Percentiles rank a stretch among this genome's conserved stretches.
Evolutionary conservation across 2,797 vertebrate genomes (phyloP).

Genomic region (Enteromius viviparus): DNA sequence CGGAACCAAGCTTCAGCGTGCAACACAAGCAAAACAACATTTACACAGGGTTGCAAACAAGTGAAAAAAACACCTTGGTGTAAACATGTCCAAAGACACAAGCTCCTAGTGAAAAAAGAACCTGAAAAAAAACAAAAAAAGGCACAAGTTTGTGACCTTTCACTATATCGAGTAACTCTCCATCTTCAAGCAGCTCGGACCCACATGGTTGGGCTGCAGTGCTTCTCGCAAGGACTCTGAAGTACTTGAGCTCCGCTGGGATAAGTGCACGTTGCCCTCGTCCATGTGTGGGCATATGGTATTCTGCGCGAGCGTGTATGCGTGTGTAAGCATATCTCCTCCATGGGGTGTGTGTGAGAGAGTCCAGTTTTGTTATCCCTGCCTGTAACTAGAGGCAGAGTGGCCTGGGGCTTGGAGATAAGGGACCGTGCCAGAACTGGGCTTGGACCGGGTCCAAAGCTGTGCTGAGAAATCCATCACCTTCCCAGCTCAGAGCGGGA

Average conservation of each 20-base stretch:
- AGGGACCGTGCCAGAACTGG: slow-evolving; percentile 63
- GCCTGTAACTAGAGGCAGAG: slow-evolving; percentile 69
- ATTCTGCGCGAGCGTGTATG: slow-evolving; percentile 40
- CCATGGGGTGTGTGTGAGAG: slow-evolving; percentile 59
- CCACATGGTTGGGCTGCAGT: slow-evolving; percentile 24
- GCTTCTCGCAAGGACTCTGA: slow-evolving; percentile 53
- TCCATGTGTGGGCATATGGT: slow-evolving; percentile 65
- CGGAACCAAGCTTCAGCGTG: slow-evolving; percentile 29
- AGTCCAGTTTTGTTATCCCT: slow-evolving; percentile 67
- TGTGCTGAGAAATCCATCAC: slow-evolving; percentile 72
- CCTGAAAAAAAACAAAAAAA: neutral
- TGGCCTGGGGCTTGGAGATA: slow-evolving; percentile 74
- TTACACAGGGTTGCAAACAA: slow-evolving; percentile 35
- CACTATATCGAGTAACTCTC: slow-evolving; percentile 22
- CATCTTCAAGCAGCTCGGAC: slow-evolving; percentile 34
- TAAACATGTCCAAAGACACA: slow-evolving; percentile 9
- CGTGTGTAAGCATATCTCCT: slow-evolving; percentile 61
- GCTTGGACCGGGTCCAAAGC: slow-evolving; percentile 68
- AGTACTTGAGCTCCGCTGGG: slow-evolving; percentile 55
- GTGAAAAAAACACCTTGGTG: slow-evolving; percentile 28
- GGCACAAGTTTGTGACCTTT: neutral
- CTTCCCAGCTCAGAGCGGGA: slow-evolving; percentile 63
- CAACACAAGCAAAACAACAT: slow-evolving; percentile 38
- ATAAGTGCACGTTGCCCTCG: slow-evolving; percentile 55
- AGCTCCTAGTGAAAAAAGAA: slow-evolving; percentile 5